A percentile compares a stretch with the other conserved stretches of the same genome.
Evolutionary conservation across 2,888 invertebrate genomes (phyloP).

Genomic region (Drosophila demipolita): DNA sequence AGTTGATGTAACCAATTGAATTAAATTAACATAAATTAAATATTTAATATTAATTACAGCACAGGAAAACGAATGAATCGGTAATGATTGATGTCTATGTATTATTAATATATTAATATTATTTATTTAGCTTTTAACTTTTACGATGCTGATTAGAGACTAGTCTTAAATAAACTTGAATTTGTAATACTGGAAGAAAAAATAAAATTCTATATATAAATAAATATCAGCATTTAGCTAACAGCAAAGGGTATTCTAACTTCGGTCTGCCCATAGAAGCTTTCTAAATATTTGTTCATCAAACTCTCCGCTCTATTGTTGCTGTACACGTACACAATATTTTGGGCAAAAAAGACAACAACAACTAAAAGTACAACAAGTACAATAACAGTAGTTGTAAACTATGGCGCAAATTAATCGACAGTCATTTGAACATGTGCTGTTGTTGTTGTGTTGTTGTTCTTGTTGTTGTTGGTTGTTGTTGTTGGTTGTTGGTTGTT

Average conservation of each 20-base stretch:
- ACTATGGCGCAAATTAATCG: constrained; percentile 73
- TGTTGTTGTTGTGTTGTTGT: constrained; percentile 39
- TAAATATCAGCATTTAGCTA: background rate
- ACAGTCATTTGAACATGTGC: constrained; percentile 70
- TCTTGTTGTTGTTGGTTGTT: constrained; percentile 32
- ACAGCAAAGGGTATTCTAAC: constrained; percentile 3
- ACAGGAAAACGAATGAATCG: too few relatives aligned
- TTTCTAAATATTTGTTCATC: constrained; percentile 23
- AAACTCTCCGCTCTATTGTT: constrained; percentile 53
- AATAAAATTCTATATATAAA: background rate
- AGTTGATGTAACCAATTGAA: too few relatives aligned
- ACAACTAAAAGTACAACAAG: constrained; percentile 28
- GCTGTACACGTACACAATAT: constrained; percentile 58
- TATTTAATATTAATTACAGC: too few relatives aligned
- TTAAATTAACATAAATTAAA: too few relatives aligned
- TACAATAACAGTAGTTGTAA: constrained; percentile 53
- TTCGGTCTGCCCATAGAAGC: background rate
- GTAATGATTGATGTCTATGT: too few relatives aligned
- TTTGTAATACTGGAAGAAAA: background rate
- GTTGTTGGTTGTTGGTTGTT: constrained; percentile 31
- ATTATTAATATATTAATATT: too few relatives aligned
- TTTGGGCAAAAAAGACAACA: constrained; percentile 64
- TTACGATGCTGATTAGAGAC: too few relatives aligned
- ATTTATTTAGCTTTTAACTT: too few relatives aligned
- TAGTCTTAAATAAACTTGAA: rapidly evolving